These are phyloP conservation scores for Thymelicus acteon DNA, from an alignment of 2,888 invertebrate species.

Conservation along the genomic window DNA sequence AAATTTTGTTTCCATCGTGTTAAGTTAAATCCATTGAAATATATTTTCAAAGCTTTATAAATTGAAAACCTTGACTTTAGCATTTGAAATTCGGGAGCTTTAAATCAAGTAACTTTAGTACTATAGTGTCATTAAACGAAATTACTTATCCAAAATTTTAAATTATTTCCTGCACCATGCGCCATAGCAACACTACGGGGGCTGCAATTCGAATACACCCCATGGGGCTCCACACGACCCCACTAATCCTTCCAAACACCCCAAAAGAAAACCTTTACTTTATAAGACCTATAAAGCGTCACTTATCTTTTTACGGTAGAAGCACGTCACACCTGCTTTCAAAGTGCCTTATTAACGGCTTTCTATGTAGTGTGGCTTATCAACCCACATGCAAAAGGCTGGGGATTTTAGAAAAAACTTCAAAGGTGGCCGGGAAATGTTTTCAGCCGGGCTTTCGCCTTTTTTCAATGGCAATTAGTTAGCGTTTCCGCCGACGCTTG, in stretches of 20 bases:
- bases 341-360: slow-evolving; percentile 80
- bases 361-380: slow-evolving; percentile 78
- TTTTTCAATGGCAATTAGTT: slow-evolving; percentile 86
- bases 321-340: slow-evolving; percentile 73
- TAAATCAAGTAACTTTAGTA: background rate
- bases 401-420: slow-evolving; percentile 72
- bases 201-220: slow-evolving; percentile 49
- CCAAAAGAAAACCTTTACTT: slow-evolving; percentile 60
- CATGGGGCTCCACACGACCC: slow-evolving; percentile 21
- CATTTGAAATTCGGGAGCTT: too few species aligned
- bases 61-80: too few species aligned
- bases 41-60: too few species aligned
- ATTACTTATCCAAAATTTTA: slow-evolving; percentile 6
- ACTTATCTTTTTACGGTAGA: slow-evolving; percentile 62
- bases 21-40: too few species aligned
- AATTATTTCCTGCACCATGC: background rate
- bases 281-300: slow-evolving; percentile 62
- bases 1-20: too few species aligned
- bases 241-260: slow-evolving; percentile 47
- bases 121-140: background rate
- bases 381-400: slow-evolving; percentile 72
- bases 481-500: slow-evolving; percentile 71
- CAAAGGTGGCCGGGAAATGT: slow-evolving; percentile 78
- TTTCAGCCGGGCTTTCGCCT: slow-evolving; percentile 83
- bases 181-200: slow-evolving; percentile 35